These are phyloP conservation scores for Busseola fusca DNA, from an alignment of 2,888 invertebrate genomes.

Conservation along the genomic window DNA sequence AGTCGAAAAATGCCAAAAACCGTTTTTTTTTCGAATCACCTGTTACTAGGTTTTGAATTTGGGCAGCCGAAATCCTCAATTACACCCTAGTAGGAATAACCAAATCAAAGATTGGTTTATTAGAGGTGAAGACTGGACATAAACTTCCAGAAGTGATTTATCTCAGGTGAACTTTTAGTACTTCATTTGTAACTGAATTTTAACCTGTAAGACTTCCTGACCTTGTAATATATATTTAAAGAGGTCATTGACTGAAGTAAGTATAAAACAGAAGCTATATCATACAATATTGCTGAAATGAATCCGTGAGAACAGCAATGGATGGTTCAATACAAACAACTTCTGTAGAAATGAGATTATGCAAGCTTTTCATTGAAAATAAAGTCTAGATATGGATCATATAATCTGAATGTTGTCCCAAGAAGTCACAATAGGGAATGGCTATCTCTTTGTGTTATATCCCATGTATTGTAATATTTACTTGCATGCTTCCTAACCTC, in stretches of 20 bases:
- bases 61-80: too few species aligned
- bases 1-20: too few species aligned
- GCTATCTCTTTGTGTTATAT: not conserved
- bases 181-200: not conserved
- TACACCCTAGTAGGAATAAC: not conserved
- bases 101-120: not conserved
- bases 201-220: not conserved
- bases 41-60: too few species aligned
- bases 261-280: not conserved
- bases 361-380: not conserved
- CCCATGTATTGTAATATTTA: slow-evolving; percentile 17
- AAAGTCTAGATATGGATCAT: too few species aligned
- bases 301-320: not conserved
- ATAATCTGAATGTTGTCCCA: too few species aligned
- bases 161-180: not conserved
- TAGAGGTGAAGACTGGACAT: too few species aligned
- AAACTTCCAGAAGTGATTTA: not conserved
- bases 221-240: not conserved
- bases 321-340: not conserved
- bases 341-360: not conserved
- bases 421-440: not conserved
- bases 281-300: not conserved
- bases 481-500: slow-evolving; percentile 51
- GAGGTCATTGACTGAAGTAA: not conserved
- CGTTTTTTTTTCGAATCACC: too few species aligned